A percentile compares a stretch with the other conserved stretches of the same genome.
phyloP scores from a whole-genome alignment of 2,888 invertebrate genomes.

The Phortica magna region DNA sequence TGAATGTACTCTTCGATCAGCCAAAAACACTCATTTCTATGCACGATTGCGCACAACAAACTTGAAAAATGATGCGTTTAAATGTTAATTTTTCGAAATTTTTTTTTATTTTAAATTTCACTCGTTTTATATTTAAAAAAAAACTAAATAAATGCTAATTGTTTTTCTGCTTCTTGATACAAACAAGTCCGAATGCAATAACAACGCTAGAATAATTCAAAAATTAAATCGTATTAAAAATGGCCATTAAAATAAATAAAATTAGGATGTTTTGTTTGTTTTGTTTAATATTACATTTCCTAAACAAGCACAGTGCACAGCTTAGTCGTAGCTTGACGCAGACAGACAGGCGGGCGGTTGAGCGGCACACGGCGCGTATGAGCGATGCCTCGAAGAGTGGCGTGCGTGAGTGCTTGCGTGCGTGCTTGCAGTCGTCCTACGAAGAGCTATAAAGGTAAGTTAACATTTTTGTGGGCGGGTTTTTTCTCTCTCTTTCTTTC shows the following conservation, averaged over 20 bases:
- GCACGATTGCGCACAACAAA: constrained; percentile 67
- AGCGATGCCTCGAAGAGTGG: not conserved
- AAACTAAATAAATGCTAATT: constrained; percentile 26
- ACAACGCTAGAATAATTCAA: constrained; percentile 13
- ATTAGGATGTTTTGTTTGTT: not conserved
- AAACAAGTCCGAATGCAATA: constrained; percentile 19
- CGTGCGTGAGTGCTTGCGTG: constrained; percentile 37
- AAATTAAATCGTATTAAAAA: constrained; percentile 3
- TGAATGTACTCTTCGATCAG: constrained; percentile 58
- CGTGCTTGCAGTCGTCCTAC: constrained; percentile 21
- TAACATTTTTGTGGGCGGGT: constrained; percentile 28
- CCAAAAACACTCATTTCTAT: constrained; percentile 65
- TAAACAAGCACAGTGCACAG: constrained; percentile 8
- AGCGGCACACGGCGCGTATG: not conserved
- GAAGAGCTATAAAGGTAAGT: constrained; percentile 14
- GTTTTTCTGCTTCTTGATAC: constrained; percentile 3
- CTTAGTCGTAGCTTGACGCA: not conserved
- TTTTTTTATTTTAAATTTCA: constrained; percentile 48
- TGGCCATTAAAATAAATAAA: constrained; percentile 24
- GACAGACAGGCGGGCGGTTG: not conserved
- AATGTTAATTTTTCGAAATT: constrained; percentile 43
- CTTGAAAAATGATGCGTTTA: constrained; percentile 17
- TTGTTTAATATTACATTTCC: constrained; percentile 7
- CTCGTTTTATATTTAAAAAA: constrained; percentile 18
- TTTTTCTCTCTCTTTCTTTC: not conserved